Conservation (phyloP, 2,888 invertebrate genomes). For the Catocala sponsa region DNA sequence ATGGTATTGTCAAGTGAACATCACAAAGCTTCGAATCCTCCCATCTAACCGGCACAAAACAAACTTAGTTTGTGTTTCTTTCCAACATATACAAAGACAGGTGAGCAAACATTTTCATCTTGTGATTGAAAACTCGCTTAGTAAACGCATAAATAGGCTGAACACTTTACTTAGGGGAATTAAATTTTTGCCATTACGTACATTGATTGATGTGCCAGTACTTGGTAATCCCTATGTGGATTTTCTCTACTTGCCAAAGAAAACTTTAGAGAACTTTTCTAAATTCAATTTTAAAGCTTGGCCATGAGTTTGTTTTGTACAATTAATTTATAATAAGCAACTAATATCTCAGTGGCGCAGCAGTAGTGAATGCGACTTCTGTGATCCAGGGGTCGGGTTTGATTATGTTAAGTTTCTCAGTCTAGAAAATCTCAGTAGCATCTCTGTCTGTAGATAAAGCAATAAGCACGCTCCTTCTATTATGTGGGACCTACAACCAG, state of each 20-base stretch:
- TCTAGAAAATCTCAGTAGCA: no score
- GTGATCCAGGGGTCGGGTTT: no score
- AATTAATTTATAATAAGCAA: conserved; percentile 12
- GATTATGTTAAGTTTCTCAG: no score
- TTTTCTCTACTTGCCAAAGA: conserved; percentile 21
- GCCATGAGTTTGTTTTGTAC: conserved; percentile 13
- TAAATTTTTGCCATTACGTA: conserved; percentile 62
- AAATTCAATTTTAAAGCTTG: conserved; percentile 26
- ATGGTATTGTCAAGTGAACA: no score
- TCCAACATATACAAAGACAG: conserved; percentile 6
- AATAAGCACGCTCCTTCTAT: no score
- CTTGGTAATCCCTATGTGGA: conserved; percentile 46
- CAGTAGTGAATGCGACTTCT: no score
- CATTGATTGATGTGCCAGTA: conserved; percentile 61
- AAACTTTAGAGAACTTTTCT: conserved; percentile 27
- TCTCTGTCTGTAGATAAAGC: no score
- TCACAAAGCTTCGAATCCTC: no score
- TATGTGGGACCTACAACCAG: no score
- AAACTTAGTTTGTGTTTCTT: no score
- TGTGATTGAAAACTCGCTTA: conserved; percentile 42
- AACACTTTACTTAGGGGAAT: conserved; percentile 35
- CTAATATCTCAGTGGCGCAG: neutral
- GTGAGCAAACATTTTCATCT: conserved; percentile 29
- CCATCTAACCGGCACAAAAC: no score
- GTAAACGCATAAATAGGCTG: conserved; percentile 25